Conservation (phyloP, 2,797 vertebrate genomes). For the Syncerus caffer region DNA sequence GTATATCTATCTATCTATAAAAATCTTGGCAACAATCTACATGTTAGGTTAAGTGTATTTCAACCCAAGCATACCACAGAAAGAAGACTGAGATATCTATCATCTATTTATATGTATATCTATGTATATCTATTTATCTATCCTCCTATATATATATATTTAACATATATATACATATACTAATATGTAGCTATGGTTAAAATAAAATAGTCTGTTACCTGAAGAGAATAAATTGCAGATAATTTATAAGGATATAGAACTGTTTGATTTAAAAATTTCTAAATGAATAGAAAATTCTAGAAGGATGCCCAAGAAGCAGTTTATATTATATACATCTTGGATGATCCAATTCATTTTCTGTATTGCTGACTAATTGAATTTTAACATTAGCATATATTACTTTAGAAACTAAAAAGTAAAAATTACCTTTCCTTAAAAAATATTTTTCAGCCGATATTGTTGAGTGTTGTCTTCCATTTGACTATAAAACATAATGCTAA, state of each 20-base stretch:
- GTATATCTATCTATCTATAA: neutral
- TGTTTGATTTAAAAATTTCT: neutral
- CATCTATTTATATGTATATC: neutral
- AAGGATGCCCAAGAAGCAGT: neutral
- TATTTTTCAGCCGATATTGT: neutral
- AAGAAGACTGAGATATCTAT: neutral
- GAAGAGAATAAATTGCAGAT: neutral
- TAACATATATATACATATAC: neutral
- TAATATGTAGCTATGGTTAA: neutral
- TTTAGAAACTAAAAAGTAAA: slow-evolving; percentile 30
- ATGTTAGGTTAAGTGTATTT: neutral
- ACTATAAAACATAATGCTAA: neutral
- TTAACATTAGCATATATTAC: neutral
- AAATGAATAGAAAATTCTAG: neutral
- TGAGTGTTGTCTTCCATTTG: neutral
- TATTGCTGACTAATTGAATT: neutral
- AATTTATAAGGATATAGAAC: neutral
- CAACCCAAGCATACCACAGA: neutral
- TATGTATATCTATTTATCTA: neutral
- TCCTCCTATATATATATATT: neutral
- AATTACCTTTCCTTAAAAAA: neutral
- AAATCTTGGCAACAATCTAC: neutral
- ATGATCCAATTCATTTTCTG: neutral
- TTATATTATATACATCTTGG: slow-evolving; percentile 12
- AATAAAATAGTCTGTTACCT: neutral